Conservation (phyloP, 2,888 invertebrate species). For the Drosophila antonietae region DNA sequence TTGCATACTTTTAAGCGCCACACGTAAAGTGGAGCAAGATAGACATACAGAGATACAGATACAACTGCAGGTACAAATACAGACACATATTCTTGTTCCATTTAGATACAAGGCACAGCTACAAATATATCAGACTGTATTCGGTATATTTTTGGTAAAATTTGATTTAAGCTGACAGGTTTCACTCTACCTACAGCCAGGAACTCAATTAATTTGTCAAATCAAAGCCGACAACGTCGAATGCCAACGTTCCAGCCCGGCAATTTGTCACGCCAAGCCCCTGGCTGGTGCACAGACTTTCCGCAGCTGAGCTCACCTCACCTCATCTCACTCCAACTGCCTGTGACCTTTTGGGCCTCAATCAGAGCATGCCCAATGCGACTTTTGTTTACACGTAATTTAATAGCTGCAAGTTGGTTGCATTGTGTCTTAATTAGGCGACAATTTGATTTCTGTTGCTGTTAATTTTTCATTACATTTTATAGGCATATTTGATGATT, state of each 20-base stretch:
- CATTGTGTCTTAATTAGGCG: conserved; percentile 79
- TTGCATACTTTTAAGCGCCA: conserved; percentile 20
- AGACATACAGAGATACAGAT: background rate
- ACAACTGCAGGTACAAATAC: background rate
- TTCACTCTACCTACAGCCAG: background rate
- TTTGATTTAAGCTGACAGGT: conserved; percentile 9
- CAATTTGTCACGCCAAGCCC: conserved; percentile 68
- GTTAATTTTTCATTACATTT: conserved; percentile 77
- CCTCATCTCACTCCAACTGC: background rate
- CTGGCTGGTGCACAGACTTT: background rate
- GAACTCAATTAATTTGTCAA: conserved; percentile 80
- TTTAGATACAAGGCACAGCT: background rate
- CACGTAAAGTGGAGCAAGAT: background rate
- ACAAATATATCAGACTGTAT: background rate
- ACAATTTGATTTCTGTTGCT: conserved; percentile 79
- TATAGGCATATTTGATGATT: conserved; percentile 50
- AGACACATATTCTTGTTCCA: background rate
- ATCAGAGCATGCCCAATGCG: conserved; percentile 33
- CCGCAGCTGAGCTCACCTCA: background rate
- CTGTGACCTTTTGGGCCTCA: conserved; percentile 12
- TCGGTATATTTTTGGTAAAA: background rate
- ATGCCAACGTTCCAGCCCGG: conserved; percentile 62
- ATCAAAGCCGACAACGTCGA: conserved; percentile 67
- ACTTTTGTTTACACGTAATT: conserved; percentile 68
- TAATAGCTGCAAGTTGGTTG: conserved; percentile 57